A percentile compares a stretch with the other conserved stretches of the same genome.
phyloP scores from a whole-genome alignment of 2,113 vertebrate genomes.

The Vombatus ursinus region DNA sequence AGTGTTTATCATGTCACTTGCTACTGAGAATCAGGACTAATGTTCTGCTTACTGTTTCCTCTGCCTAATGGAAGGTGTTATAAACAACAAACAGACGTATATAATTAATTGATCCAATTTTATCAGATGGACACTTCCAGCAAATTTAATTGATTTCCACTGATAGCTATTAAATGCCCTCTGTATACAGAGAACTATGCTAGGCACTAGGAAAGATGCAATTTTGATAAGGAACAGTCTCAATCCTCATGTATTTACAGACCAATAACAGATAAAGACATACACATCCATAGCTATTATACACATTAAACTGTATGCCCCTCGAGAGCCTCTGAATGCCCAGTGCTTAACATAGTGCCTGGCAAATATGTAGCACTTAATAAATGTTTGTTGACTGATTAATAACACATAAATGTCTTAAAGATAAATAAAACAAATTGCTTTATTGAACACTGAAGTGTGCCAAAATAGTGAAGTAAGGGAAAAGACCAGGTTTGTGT shows the following conservation, averaged over 20 bases:
- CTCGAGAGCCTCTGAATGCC: background rate
- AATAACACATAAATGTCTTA: background rate
- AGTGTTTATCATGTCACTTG: background rate
- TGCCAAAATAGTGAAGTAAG: background rate
- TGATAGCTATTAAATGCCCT: background rate
- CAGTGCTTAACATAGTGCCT: background rate
- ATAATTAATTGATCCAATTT: background rate
- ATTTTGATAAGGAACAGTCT: background rate
- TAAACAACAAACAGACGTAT: background rate
- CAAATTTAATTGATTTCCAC: background rate
- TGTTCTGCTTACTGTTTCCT: background rate
- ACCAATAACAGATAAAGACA: background rate
- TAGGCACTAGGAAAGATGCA: background rate
- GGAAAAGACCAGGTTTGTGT: background rate
- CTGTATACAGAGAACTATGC: background rate
- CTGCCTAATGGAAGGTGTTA: background rate
- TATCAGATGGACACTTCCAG: background rate
- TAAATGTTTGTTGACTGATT: background rate
- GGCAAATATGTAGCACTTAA: background rate
- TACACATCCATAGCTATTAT: background rate
- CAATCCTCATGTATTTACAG: background rate
- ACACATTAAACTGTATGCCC: background rate
- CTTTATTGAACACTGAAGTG: background rate
- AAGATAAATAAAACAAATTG: background rate
- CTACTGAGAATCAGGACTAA: background rate